These are phyloP conservation scores for Eristalinus aeneus DNA, from an alignment of 2,888 invertebrate genomes.

Conservation along the genomic window DNA sequence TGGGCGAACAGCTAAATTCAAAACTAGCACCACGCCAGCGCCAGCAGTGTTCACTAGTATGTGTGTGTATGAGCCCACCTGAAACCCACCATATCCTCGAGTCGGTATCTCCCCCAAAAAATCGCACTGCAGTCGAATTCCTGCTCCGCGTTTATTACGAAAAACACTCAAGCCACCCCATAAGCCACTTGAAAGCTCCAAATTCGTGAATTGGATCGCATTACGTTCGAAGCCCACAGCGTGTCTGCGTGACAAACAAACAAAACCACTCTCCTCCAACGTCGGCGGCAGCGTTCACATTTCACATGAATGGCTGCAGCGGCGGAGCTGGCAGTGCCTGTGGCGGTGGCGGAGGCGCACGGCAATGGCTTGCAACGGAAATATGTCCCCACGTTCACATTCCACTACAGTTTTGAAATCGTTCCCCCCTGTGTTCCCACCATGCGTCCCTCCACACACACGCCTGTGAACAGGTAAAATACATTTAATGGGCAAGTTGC, in stretches of 20 bases:
- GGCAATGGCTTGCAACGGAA: conserved; percentile 12
- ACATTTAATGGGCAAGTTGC: conserved; percentile 64
- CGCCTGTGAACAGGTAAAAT: conserved; percentile 67
- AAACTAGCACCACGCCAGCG: neutral
- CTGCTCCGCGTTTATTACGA: conserved; percentile 3
- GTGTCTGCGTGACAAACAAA: conserved; percentile 23
- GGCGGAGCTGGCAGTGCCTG: too few species aligned
- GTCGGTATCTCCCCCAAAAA: neutral
- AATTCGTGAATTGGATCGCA: conserved; percentile 59
- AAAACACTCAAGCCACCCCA: conserved; percentile 40
- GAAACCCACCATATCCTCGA: neutral
- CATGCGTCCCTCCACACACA: conserved; percentile 53
- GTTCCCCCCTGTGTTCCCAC: conserved; percentile 26
- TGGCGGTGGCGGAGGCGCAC: neutral
- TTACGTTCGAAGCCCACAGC: conserved; percentile 18
- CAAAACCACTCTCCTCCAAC: conserved; percentile 22
- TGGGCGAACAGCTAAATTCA: neutral
- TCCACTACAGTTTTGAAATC: conserved; percentile 53
- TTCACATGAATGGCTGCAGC: conserved; percentile 1
- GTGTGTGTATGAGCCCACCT: neutral
- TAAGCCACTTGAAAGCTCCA: conserved; percentile 37
- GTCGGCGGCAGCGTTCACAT: conserved; percentile 12
- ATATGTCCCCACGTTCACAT: conserved; percentile 59
- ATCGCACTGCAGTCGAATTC: conserved; percentile 2
- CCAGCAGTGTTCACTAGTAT: too few species aligned